Evolutionary conservation across 1,140 invertebrate genomes (phyloP).

Genomic region (Anastatus disparis): DNA sequence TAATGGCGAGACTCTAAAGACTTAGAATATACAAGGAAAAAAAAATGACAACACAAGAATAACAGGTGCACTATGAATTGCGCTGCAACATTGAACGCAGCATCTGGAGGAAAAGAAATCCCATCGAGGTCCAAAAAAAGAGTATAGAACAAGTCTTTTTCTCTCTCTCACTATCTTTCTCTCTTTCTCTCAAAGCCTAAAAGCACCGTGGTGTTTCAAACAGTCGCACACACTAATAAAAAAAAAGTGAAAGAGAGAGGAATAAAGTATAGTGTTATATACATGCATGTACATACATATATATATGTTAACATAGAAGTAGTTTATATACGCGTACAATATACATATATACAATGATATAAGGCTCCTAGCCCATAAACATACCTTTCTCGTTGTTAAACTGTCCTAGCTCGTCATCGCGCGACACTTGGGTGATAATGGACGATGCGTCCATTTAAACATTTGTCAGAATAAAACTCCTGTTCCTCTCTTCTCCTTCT

Average conservation of each 20-base stretch:
- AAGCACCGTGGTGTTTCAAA: no score
- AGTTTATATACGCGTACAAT: no score
- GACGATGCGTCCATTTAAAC: slow-evolving; percentile 97
- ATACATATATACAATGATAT: no score
- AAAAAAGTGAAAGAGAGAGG: slow-evolving; percentile 11
- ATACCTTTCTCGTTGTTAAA: slow-evolving; percentile 94
- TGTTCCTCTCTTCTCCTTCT: no score
- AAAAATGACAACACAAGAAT: slow-evolving; percentile 39
- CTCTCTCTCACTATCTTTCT: no score
- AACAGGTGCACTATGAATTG: slow-evolving; percentile 55
- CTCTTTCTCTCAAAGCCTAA: no score
- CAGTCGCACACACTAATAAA: not conserved
- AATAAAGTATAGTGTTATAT: not conserved
- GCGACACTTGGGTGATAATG: slow-evolving; percentile 96
- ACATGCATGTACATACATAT: no score
- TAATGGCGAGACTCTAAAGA: slow-evolving; percentile 14
- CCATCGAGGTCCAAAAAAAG: not conserved
- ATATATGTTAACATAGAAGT: no score
- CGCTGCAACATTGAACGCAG: slow-evolving; percentile 39
- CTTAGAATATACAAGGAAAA: no score
- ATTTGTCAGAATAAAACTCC: slow-evolving; percentile 71
- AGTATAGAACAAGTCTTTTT: not conserved
- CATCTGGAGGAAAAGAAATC: slow-evolving; percentile 50
- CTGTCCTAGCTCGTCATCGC: slow-evolving; percentile 89
- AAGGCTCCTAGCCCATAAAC: no score